Base-by-base conservation (phyloP, 2,888 invertebrate species). In the Drosophila subsilvestris region DNA sequence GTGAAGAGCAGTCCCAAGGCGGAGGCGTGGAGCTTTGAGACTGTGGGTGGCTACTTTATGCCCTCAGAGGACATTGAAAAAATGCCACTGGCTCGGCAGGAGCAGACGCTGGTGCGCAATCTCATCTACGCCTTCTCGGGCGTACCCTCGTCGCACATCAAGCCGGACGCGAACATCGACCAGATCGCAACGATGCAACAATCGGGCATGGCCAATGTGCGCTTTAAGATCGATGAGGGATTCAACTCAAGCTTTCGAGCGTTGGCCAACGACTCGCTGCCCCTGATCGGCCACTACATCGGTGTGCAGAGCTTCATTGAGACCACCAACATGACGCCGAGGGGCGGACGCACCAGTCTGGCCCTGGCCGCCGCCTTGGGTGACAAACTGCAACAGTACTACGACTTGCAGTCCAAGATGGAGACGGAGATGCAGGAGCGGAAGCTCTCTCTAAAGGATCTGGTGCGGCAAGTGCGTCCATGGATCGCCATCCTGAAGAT, bases 71-170 rank as follows among this genome's bases (percentile, higher is more conserved):
- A 86, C 22, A 32, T 84, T 1, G 10, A 47, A 27, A 78, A 76
- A 17, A 9, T 84, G 2, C 20, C 78, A 0, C 6, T 74, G 18
- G 27, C 45, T 4, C 49, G 49, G 8, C 85, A 85, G 63, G 85
- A 86, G 42, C 55, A 71, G 14, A 17, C 76, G 17, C 79, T 85
- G 1, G 68, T 84, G 4, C 67, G 82, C 1, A 72, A 85, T 63
- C 57, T 85, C 0, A 86, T 85, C 17, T 86, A 86, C 6, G 79
- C 84, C 2, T 80, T 85, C 10, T 84, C 86, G 2, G 85, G 85
- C 1, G 85, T 85, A 6, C 85, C 85, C 4, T 58, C 82, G 0
- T 48, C 80, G 0, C 69, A 86, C 50, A 79, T 85, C 0, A 67
- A 50, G 0, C 71, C 79, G 2, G 86, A 84, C 3, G 29, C 79